These are phyloP conservation scores for Tragelaphus imberbis DNA, from an alignment of 2,113 vertebrate species.

Conservation along the genomic window DNA sequence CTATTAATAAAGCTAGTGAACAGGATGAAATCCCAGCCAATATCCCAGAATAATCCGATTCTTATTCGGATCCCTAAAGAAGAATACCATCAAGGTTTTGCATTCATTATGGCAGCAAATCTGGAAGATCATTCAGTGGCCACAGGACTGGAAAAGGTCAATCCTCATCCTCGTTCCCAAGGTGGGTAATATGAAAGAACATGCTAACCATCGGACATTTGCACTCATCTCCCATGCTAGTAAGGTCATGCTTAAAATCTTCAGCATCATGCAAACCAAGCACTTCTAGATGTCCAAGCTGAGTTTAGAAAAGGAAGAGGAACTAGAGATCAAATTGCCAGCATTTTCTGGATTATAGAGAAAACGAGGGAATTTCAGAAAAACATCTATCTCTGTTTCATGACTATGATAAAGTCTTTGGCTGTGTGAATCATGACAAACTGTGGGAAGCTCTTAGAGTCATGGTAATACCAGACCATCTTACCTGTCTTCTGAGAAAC, in stretches of 20 bases:
- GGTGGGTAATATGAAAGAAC: neutral
- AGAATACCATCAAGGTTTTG: neutral
- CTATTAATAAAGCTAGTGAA: neutral
- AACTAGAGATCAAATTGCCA: neutral
- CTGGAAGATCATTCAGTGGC: neutral
- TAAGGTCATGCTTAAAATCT: neutral
- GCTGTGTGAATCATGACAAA: neutral
- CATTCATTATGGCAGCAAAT: neutral
- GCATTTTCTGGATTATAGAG: neutral
- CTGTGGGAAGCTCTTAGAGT: neutral
- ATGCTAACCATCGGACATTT: fast-evolving
- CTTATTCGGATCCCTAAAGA: neutral
- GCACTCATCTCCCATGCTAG: neutral
- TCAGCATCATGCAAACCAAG: neutral
- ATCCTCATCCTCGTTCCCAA: neutral
- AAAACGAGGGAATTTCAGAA: neutral
- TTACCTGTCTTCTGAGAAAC: neutral
- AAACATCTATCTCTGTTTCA: neutral
- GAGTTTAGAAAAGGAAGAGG: neutral
- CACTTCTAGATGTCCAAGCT: neutral
- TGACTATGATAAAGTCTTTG: neutral
- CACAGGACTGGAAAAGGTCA: neutral
- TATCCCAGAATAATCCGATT: too few species aligned
- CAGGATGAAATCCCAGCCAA: neutral
- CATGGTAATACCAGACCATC: neutral